Evolutionary conservation across 2,113 vertebrate species (phyloP).

Genomic region (Podarcis raffonei): DNA sequence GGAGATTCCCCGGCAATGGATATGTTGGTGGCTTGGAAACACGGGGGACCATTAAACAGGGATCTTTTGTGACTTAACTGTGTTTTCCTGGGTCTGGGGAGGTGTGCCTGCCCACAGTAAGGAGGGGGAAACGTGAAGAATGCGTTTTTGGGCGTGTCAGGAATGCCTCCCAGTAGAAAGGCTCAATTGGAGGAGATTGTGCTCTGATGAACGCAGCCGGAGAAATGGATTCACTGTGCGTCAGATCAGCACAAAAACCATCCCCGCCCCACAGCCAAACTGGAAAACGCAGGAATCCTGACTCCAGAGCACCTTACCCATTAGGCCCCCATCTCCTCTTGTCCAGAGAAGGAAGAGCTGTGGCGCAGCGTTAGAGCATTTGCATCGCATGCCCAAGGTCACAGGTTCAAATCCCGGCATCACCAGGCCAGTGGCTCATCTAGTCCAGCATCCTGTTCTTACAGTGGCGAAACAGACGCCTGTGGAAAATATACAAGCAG

Average conservation of each 20-base stretch:
- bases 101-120: not conserved
- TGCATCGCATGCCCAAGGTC: too few relatives aligned
- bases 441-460: too few relatives aligned
- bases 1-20: not conserved
- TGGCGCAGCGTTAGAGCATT: too few relatives aligned
- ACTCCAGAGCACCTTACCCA: too few relatives aligned
- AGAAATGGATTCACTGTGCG: not conserved
- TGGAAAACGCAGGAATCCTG: not conserved
- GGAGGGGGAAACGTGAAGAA: not conserved
- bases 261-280: too few relatives aligned
- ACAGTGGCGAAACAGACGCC: too few relatives aligned
- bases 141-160: not conserved
- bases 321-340: not conserved
- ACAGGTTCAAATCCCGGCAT: not conserved
- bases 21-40: not conserved
- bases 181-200: not conserved
- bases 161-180: constrained; percentile 20
- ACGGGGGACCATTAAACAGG: not conserved
- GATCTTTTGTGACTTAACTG: not conserved
- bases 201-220: not conserved
- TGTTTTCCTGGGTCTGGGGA: not conserved
- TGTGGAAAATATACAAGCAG: too few relatives aligned
- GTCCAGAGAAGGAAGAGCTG: too few relatives aligned
- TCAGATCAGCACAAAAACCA: not conserved
- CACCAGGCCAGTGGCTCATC: not conserved